Base-by-base conservation (phyloP, 2,888 invertebrate genomes). In the Aplocera efformata region DNA sequence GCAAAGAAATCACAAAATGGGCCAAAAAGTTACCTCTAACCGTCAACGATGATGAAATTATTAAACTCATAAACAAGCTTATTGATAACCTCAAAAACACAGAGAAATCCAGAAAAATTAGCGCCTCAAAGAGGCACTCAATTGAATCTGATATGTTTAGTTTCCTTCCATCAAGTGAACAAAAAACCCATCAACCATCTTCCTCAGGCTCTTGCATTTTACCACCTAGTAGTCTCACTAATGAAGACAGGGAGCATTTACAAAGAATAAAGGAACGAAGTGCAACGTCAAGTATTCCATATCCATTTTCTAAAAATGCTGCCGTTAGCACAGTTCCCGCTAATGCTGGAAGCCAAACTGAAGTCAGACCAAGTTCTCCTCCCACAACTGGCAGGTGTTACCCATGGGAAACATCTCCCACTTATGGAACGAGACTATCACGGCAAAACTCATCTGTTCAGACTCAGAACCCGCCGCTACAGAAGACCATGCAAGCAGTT, bases 171-270 rank as follows among this genome's bases (percentile, higher is more conserved):
- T 6, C 26, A 22, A 3, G n/a, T 9, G 17, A 10, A n/a, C 5
- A 17, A 7, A 21, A 17, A 7, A 25, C 30, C 5, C 26, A 32
- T 8, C 9, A 29, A 7, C 32, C 31, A 3, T n/a, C 10, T 6
- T 30, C 24, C 20, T 1, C 27, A 13, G 23, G 8, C 7, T 7
- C 22, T 6, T 23, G 27, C 1, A 3, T 13, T 6, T 41, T 58
- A 9, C 68, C 65, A 7, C 55, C 59, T 0, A 63, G 67, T 31
- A 49, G 58, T 6, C 50, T 78, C 23, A 68, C 42, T 24, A 11
- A 35, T 7, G 67, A 69, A 42, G 79, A 79, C 1, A 55, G 40
- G 40, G 59, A 54, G 1, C 57, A 68, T 48, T 51, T 79, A 28
- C 50, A 67, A 10, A 62, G 40, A 34, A 69, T 78, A 2, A 63